Percentiles rank a stretch among this genome's conserved stretches.
phyloP scores from a whole-genome alignment of 2,888 invertebrate species.

The Drosophila picticornis region DNA sequence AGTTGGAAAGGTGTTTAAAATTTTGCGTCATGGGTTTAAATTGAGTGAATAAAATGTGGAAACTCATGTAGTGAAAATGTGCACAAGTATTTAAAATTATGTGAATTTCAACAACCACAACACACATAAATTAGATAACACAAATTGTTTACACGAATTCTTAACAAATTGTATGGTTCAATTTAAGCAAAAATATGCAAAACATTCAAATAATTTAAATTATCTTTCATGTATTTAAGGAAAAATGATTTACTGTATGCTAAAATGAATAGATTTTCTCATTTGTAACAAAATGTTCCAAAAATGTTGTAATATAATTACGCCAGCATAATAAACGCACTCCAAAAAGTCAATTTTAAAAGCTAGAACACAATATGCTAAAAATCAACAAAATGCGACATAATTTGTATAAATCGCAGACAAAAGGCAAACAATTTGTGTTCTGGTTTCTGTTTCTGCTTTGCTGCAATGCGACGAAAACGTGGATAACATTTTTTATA shows the following conservation, averaged over 20 bases:
- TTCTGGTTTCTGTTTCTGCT: neutral
- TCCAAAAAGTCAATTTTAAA: neutral
- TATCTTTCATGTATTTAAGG: neutral
- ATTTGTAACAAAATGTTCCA: neutral
- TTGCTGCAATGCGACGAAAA: constrained; percentile 58
- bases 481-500: constrained; percentile 43
- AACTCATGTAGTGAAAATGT: neutral
- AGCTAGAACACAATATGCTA: constrained; percentile 2
- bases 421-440: constrained; percentile 37
- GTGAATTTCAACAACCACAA: too few relatives aligned
- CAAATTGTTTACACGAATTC: neutral
- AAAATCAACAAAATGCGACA: constrained; percentile 43
- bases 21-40: too few relatives aligned
- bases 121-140: too few relatives aligned
- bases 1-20: neutral
- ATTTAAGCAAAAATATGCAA: neutral
- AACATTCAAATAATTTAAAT: neutral
- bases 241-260: neutral
- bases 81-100: neutral
- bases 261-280: neutral
- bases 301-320: constrained; percentile 4
- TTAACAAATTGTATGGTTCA: neutral
- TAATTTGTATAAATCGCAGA: constrained; percentile 46
- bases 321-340: neutral
- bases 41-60: too few relatives aligned